phyloP scores from a whole-genome alignment of 2,888 invertebrate species.

The Slavum lentiscoides region DNA sequence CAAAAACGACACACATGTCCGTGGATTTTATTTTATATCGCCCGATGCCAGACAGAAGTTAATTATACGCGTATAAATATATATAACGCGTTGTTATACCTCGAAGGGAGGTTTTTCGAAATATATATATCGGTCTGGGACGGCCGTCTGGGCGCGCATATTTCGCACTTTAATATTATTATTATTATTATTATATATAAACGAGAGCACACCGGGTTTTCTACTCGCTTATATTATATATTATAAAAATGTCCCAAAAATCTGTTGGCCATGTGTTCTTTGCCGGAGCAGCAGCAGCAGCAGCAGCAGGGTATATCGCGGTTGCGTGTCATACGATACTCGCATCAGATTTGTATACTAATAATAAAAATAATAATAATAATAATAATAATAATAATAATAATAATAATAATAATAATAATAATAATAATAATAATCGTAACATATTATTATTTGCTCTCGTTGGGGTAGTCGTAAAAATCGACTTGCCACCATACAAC shows the following conservation, averaged over 20 bases:
- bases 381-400: slow-evolving; percentile 45
- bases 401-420: slow-evolving; percentile 6
- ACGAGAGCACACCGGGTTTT: neutral
- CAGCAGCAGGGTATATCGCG: neutral
- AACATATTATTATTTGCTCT: slow-evolving; percentile 18
- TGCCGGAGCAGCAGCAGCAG: neutral
- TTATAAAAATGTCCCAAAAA: slow-evolving; percentile 48
- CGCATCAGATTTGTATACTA: slow-evolving; percentile 42
- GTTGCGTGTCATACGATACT: slow-evolving; percentile 40
- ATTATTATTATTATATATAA: too few relatives aligned
- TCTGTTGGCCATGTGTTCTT: slow-evolving; percentile 49
- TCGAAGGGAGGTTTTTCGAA: slow-evolving; percentile 19
- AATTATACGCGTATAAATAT: slow-evolving; percentile 32
- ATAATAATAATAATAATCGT: neutral
- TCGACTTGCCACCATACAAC: neutral
- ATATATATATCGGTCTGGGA: neutral
- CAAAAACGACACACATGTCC: slow-evolving; percentile 31
- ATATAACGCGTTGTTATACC: neutral
- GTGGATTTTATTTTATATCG: slow-evolving; percentile 37
- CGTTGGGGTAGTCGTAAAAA: slow-evolving; percentile 43
- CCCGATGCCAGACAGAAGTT: slow-evolving; percentile 45
- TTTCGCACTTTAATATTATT: slow-evolving; percentile 48
- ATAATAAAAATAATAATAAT: slow-evolving; percentile 37
- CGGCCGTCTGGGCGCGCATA: slow-evolving; percentile 37
- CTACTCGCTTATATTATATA: neutral